Evolutionary conservation across 2,888 invertebrate genomes (phyloP), one percentile per base, ranked within the genome.

Genomic region (Agrotis clavis): DNA sequence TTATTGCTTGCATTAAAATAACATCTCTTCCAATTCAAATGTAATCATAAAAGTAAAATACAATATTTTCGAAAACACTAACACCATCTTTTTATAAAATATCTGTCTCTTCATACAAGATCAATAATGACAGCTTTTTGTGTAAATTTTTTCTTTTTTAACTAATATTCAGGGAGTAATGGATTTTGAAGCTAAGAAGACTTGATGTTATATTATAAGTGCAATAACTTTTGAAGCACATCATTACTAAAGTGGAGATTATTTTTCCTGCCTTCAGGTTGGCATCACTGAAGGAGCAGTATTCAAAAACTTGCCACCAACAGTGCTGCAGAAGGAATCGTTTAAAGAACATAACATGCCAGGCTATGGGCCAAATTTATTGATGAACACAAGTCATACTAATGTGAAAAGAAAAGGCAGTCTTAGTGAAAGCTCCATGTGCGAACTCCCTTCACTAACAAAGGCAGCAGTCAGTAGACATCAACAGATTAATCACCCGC

Each of bases 201-300:
- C 84, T 93, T 91, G 92, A 93, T 94, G 89, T 92, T 92, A 88
- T 91, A 86, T 92, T 91, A 89, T 87, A 87, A 90, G 89, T 91
- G 91, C 92, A 91, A 90, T 92, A 92, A 91, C 86, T 93, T 93
- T 93, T 93, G 91, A 95, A 94, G 94, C 95, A 94, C 95, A 95
- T 95, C 91, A 94, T 95, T 94, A 94, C 87, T 96, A 96, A 96
- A 96, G 95, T 96, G 96, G 95, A 96, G 96, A 95, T 95, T 90
- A 96, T 96, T 96, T 96, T 96, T 96, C 96, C 96, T 96, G 96
- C 95, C 96, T 96, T 95, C 96, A 96, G 96, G 96, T 96, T 94
- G 96, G 96, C 95, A 95, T 95, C 95, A 95, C 95, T 95, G 96
- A 96, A 94, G 96, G 94, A 93, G 95, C 95, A 91, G 94, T 93